Conservation (phyloP, 37 sponge, comb jelly and placozoan species). For the Oopsacas minuta region DNA sequence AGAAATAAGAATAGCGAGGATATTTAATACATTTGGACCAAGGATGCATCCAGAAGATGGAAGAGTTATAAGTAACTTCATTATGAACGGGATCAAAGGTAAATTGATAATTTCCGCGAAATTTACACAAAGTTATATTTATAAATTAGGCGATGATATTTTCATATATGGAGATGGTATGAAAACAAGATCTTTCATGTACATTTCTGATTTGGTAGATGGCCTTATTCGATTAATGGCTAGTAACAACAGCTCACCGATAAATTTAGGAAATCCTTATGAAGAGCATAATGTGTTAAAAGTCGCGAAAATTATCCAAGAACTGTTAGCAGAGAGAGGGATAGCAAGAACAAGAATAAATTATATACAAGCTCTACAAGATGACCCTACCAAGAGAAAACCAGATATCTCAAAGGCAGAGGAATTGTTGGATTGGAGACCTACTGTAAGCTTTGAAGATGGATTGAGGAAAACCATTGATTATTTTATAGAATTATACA, state of each 20-base stretch:
- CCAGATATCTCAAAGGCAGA: slow-evolving; percentile 63
- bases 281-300: slow-evolving; percentile 74
- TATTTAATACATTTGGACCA: slow-evolving; percentile 93
- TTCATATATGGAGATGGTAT: slow-evolving; percentile 62
- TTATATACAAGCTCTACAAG: slow-evolving; percentile 32
- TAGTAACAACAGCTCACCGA: slow-evolving; percentile 47
- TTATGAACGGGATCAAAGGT: slow-evolving; percentile 67
- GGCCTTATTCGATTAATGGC: slow-evolving; percentile 79
- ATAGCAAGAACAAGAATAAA: neutral
- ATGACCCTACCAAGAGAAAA: slow-evolving; percentile 69
- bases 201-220: slow-evolving; percentile 71
- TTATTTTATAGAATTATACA: slow-evolving; percentile 43
- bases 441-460: slow-evolving; percentile 45
- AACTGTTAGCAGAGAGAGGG: slow-evolving; percentile 29
- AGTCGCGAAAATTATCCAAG: slow-evolving; percentile 52
- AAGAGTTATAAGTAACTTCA: slow-evolving; percentile 90
- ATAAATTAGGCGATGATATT: neutral
- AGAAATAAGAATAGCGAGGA: slow-evolving; percentile 80
- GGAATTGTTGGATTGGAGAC: slow-evolving; percentile 49
- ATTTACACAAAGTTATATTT: neutral
- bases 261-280: slow-evolving; percentile 45
- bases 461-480: slow-evolving; percentile 50
- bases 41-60: slow-evolving; percentile 94
- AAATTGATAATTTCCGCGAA: neutral
- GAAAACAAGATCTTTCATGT: slow-evolving; percentile 86